A percentile compares a stretch with the other conserved stretches of the same genome.
Conservation (phyloP, 2,888 invertebrate species). For the Panzeria rudis region DNA sequence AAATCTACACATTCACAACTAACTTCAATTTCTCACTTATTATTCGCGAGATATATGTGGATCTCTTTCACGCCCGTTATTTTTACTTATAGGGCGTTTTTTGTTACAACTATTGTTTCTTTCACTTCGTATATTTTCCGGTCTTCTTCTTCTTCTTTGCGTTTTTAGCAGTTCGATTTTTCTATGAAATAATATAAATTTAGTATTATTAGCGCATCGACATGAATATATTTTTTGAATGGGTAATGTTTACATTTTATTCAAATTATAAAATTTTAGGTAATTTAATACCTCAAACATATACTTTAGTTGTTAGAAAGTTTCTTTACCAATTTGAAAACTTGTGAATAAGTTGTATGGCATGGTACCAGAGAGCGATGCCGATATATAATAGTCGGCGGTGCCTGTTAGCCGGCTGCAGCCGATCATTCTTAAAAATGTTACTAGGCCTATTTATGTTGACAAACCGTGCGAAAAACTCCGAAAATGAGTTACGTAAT, state of each 20-base stretch:
- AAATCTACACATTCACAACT: conserved; percentile 70
- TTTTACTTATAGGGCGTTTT: conserved; percentile 66
- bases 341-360: conserved; percentile 45
- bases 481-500: no score
- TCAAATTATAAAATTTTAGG: background rate
- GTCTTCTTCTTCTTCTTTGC: conserved; percentile 54
- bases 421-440: no score
- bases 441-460: no score
- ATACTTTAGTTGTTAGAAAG: background rate
- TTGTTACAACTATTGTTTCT: conserved; percentile 46
- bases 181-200: conserved; percentile 36
- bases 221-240: background rate
- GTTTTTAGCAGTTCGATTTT: conserved; percentile 62
- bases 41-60: conserved; percentile 44
- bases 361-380: conserved; percentile 21
- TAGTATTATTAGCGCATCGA: background rate
- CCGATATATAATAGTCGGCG: no score
- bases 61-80: conserved; percentile 55
- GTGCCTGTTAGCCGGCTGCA: no score
- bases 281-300: background rate
- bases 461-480: no score
- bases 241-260: background rate
- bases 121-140: conserved; percentile 48
- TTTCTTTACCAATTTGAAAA: conserved; percentile 33
- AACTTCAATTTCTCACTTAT: conserved; percentile 62